phyloP scores from a whole-genome alignment of 2,888 invertebrate genomes.

The Zaprionus bogoriensis region DNA sequence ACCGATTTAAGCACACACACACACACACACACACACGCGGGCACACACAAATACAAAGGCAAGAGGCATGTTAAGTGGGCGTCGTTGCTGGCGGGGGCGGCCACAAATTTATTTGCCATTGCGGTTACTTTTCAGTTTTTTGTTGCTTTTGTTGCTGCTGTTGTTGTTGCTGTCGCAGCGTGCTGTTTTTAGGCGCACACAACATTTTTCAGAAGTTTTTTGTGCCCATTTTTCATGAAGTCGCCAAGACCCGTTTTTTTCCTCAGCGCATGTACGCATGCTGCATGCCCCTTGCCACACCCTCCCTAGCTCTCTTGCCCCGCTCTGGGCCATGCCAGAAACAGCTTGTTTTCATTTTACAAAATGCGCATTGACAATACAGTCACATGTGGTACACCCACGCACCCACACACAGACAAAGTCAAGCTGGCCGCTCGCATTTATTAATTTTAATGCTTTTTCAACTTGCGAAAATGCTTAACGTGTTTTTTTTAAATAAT shows the following conservation, averaged over 20 bases:
- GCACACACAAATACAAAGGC: too few relatives aligned
- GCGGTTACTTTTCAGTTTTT: slow-evolving; percentile 61
- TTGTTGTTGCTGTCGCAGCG: slow-evolving; percentile 18
- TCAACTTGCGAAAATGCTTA: slow-evolving; percentile 43
- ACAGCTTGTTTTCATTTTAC: slow-evolving; percentile 39
- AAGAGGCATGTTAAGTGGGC: slow-evolving; percentile 1
- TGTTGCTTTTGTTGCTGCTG: slow-evolving; percentile 11
- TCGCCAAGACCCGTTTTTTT: slow-evolving; percentile 59
- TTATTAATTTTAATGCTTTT: slow-evolving; percentile 76
- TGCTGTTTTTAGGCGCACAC: slow-evolving; percentile 32
- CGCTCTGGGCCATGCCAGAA: slow-evolving; percentile 8
- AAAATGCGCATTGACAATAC: slow-evolving; percentile 58
- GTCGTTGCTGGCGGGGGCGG: slow-evolving; percentile 18
- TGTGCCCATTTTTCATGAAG: slow-evolving; percentile 66
- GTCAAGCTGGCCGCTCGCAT: slow-evolving; percentile 46
- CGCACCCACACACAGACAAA: slow-evolving; percentile 1
- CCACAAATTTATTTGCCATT: slow-evolving; percentile 76
- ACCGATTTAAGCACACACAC: slow-evolving; percentile 31
- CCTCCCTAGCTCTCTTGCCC: too few relatives aligned
- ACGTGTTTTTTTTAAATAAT: slow-evolving; percentile 25
- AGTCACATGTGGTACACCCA: slow-evolving; percentile 39
- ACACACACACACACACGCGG: not conserved
- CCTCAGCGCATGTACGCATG: slow-evolving; percentile 3
- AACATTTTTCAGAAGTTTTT: slow-evolving; percentile 62
- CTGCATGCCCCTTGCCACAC: not conserved